Evolutionary conservation across 2,888 invertebrate species (phyloP).

Genomic region (Tiliacea aurago): DNA sequence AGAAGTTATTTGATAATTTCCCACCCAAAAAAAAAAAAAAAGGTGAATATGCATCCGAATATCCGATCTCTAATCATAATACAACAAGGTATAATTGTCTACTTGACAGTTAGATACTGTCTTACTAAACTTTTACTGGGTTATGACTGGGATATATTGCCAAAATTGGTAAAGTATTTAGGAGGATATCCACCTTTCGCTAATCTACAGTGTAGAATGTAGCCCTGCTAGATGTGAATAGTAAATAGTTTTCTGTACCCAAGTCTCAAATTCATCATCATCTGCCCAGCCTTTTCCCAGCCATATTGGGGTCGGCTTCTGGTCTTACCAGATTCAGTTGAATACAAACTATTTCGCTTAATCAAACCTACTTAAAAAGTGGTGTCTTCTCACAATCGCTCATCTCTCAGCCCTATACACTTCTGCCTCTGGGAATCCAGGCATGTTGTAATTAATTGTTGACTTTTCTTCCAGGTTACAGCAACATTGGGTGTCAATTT

Average conservation of each 20-base stretch:
- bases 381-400: neutral
- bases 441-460: neutral
- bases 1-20: too few relatives aligned
- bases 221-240: neutral
- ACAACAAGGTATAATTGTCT: too few relatives aligned
- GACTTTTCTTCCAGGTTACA: slow-evolving; percentile 31
- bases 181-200: neutral
- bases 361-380: neutral
- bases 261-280: neutral
- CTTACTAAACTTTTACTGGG: neutral
- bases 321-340: neutral
- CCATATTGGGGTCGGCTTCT: neutral
- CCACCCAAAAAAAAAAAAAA: too few relatives aligned
- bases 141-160: neutral
- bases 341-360: neutral
- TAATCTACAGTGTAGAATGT: neutral
- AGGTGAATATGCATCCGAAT: too few relatives aligned
- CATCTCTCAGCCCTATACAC: neutral
- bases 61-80: too few relatives aligned
- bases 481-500: slow-evolving; percentile 31
- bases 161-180: neutral
- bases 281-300: neutral
- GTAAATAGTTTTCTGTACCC: neutral
- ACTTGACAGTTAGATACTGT: too few relatives aligned
- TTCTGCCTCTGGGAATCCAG: neutral